These are phyloP conservation scores for Garrulus glandarius DNA, from an alignment of 2,797 vertebrate genomes.

Conservation along the genomic window DNA sequence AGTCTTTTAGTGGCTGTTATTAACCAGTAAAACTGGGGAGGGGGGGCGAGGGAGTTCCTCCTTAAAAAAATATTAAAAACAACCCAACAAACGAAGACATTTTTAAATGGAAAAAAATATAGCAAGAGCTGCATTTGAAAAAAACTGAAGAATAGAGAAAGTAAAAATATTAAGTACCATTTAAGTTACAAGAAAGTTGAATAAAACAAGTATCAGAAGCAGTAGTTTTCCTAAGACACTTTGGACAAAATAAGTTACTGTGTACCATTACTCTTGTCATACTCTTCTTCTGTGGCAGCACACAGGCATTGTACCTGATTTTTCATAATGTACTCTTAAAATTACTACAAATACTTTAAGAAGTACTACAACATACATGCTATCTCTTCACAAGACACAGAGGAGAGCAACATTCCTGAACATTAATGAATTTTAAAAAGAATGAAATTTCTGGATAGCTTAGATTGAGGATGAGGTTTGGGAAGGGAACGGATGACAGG, in stretches of 20 bases:
- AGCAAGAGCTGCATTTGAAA: background rate
- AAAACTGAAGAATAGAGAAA: background rate
- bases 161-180: background rate
- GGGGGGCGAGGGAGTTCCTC: fast-evolving
- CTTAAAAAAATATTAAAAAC: background rate
- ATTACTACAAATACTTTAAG: background rate
- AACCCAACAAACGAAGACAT: background rate
- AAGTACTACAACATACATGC: background rate
- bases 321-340: background rate
- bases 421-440: background rate
- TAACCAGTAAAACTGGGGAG: background rate
- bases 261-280: background rate
- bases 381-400: background rate
- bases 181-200: background rate
- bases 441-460: background rate
- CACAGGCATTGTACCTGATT: background rate
- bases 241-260: background rate
- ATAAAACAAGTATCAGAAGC: background rate
- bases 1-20: background rate
- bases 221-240: background rate
- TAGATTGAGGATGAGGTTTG: background rate
- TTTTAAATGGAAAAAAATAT: background rate
- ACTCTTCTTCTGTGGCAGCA: background rate
- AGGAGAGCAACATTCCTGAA: background rate
- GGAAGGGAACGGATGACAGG: background rate